Evolutionary conservation across 2,888 invertebrate genomes (phyloP).

Genomic region (Chrysolina haemoptera): DNA sequence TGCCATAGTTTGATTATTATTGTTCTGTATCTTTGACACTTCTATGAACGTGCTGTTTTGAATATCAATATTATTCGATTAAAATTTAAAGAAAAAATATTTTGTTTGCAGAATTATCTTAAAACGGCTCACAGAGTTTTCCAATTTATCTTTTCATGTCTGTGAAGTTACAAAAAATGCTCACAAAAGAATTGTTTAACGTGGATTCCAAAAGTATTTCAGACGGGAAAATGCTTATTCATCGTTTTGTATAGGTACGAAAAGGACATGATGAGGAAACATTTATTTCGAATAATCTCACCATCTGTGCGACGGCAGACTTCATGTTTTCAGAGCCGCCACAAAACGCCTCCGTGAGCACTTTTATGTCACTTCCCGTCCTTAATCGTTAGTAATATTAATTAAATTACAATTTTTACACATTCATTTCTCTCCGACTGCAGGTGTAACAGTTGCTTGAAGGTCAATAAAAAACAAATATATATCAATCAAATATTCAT

Average conservation of each 20-base stretch:
- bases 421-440: conserved; percentile 46
- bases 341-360: conserved; percentile 56
- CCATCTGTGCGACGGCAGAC: conserved; percentile 58
- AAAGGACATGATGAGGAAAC: conserved; percentile 42
- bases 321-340: conserved; percentile 35
- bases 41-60: too few relatives aligned
- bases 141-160: too few relatives aligned
- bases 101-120: too few relatives aligned
- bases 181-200: too few relatives aligned
- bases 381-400: conserved; percentile 62
- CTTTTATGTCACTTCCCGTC: conserved; percentile 63
- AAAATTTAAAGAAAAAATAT: too few relatives aligned
- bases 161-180: too few relatives aligned
- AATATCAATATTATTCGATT: too few relatives aligned
- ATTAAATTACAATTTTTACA: conserved; percentile 62
- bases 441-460: conserved; percentile 39
- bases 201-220: not conserved
- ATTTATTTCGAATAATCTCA: conserved; percentile 55
- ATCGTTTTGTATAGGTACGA: not conserved
- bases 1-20: too few relatives aligned
- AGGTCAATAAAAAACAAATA: conserved; percentile 19
- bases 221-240: not conserved
- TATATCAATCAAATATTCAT: conserved; percentile 13
- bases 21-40: too few relatives aligned
- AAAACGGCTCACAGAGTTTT: too few relatives aligned